A percentile compares a stretch with the other conserved stretches of the same genome.
These are phyloP conservation scores for Eurystomus gularis DNA, from an alignment of 2,113 vertebrate species.

Conservation along the genomic window DNA sequence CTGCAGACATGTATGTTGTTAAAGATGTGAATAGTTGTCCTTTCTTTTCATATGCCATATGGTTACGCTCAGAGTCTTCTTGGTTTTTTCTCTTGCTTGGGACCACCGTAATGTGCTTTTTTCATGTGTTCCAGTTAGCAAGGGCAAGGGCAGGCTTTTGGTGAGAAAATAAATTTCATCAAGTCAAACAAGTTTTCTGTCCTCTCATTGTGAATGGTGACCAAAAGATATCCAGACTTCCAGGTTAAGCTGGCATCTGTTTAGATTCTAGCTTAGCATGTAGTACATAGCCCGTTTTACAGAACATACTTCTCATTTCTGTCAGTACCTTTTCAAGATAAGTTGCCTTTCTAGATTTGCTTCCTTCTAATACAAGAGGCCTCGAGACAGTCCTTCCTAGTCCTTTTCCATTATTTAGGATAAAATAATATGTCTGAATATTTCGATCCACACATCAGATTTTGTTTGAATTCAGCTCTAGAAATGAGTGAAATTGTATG, in stretches of 20 bases:
- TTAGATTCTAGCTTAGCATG: background rate
- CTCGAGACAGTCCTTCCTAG: background rate
- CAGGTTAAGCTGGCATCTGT: background rate
- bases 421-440: background rate
- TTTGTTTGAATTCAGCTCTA: background rate
- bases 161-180: background rate
- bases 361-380: background rate
- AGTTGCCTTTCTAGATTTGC: background rate
- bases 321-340: background rate
- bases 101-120: rapidly evolving
- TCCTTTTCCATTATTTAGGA: background rate
- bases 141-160: background rate
- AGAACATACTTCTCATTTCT: background rate
- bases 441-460: background rate
- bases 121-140: background rate
- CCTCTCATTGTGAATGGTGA: background rate
- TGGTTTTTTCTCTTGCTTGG: background rate
- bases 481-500: background rate
- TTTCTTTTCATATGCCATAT: background rate
- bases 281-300: background rate
- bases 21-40: background rate
- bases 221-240: background rate
- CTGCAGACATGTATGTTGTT: background rate
- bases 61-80: background rate
- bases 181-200: background rate